phyloP scores from a whole-genome alignment of 2,797 vertebrate species.

The Acipenser ruthenus region DNA sequence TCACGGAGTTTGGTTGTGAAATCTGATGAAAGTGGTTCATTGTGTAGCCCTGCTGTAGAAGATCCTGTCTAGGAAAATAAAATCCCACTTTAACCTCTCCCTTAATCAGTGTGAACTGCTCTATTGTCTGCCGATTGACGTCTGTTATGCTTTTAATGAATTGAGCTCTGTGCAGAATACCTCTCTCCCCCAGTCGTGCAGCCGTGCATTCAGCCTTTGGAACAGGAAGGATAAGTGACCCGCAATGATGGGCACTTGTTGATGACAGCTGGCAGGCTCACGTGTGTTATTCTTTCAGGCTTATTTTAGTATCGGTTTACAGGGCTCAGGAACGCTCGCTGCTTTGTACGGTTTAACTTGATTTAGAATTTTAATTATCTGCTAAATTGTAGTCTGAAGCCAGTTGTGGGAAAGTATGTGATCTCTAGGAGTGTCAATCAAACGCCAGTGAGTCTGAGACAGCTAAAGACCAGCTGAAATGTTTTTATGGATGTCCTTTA shows the following conservation, averaged over 20 bases:
- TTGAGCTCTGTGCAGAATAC: slow-evolving; percentile 14
- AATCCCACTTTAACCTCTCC: neutral
- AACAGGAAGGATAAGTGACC: neutral
- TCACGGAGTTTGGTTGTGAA: too few relatives aligned
- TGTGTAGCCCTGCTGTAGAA: too few relatives aligned
- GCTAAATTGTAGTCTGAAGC: slow-evolving; percentile 61
- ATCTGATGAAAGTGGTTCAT: too few relatives aligned
- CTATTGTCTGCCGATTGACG: slow-evolving; percentile 22
- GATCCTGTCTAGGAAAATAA: too few relatives aligned
- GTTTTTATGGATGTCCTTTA: too few relatives aligned
- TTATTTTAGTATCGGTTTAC: slow-evolving; percentile 58
- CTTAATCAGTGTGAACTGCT: neutral
- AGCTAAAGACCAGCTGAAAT: too few relatives aligned
- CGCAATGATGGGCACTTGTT: slow-evolving; percentile 26
- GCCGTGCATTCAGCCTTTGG: neutral
- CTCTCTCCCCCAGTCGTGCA: neutral
- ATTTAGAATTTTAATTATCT: slow-evolving; percentile 71
- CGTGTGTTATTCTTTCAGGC: slow-evolving; percentile 45
- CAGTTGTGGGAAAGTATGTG: slow-evolving; percentile 49
- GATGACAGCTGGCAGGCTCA: slow-evolving; percentile 49
- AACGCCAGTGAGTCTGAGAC: neutral
- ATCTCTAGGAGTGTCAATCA: slow-evolving; percentile 56
- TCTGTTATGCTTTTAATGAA: slow-evolving; percentile 28
- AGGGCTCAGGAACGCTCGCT: slow-evolving; percentile 42
- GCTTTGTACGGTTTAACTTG: slow-evolving; percentile 57